A percentile compares a stretch with the other conserved stretches of the same genome.
Conservation (phyloP, 2,113 vertebrate genomes). For the Heteronetta atricapilla region DNA sequence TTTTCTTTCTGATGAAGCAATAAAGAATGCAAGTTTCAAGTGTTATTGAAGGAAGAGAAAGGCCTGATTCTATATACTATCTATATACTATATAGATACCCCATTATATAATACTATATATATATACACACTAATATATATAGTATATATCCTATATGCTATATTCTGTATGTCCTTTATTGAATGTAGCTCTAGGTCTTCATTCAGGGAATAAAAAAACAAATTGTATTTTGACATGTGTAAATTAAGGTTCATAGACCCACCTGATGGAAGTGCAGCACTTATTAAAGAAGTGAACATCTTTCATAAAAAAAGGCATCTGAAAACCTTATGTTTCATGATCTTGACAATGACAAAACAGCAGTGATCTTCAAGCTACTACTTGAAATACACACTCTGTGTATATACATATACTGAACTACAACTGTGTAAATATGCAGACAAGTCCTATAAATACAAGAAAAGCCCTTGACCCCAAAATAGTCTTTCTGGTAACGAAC, state of each 20-base stretch:
- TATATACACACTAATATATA: too few relatives aligned
- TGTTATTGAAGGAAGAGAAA: neutral
- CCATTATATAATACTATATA: too few relatives aligned
- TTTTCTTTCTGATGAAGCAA: neutral
- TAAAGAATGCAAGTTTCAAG: neutral
- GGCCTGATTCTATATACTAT: neutral
- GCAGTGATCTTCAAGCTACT: neutral
- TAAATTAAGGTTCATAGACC: neutral
- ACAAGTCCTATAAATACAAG: neutral
- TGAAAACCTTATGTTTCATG: neutral
- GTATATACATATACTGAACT: neutral
- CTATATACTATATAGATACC: too few relatives aligned
- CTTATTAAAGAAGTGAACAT: neutral
- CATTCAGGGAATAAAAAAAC: neutral
- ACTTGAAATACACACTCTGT: neutral
- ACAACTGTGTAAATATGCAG: neutral
- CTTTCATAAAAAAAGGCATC: neutral
- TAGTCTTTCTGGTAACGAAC: neutral
- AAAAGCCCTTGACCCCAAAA: neutral
- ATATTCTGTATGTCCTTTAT: neutral
- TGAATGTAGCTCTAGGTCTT: neutral
- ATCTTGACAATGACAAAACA: neutral
- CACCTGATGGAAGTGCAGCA: neutral
- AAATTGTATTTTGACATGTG: neutral
- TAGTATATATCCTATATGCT: too few relatives aligned